phyloP scores from a whole-genome alignment of 1,140 invertebrate genomes.

The Drosophila bifasciata region DNA sequence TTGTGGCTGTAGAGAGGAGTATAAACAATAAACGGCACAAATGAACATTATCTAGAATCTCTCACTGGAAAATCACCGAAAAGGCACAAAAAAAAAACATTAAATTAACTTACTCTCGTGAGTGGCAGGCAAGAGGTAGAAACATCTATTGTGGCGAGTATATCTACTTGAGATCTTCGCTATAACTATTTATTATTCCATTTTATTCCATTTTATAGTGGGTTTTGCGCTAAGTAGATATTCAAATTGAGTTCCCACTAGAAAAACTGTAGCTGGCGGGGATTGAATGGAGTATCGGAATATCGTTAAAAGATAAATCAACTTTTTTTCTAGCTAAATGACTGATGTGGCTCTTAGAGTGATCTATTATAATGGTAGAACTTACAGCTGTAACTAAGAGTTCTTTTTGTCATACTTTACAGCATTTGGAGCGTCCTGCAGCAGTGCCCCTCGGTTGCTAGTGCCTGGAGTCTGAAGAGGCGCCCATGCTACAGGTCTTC shows the following conservation, averaged over 20 bases:
- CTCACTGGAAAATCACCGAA: constrained; percentile 62
- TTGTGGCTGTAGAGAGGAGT: constrained; percentile 37
- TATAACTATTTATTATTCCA: constrained; percentile 43
- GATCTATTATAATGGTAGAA: too few relatives aligned
- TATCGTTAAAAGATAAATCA: too few relatives aligned
- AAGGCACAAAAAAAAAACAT: constrained; percentile 20
- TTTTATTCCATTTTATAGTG: constrained; percentile 35
- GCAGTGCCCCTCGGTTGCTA: too few relatives aligned
- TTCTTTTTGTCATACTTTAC: too few relatives aligned
- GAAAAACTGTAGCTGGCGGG: neutral
- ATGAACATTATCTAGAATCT: constrained; percentile 53
- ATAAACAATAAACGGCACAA: constrained; percentile 28
- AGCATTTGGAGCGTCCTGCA: too few relatives aligned
- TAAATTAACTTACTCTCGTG: neutral
- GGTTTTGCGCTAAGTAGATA: constrained; percentile 32
- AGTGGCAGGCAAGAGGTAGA: neutral
- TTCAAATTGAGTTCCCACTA: constrained; percentile 49
- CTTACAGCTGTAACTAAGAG: too few relatives aligned
- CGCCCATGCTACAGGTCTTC: neutral
- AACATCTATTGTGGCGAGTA: constrained; percentile 20
- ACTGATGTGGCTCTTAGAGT: too few relatives aligned
- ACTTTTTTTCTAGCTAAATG: too few relatives aligned
- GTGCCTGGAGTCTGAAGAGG: too few relatives aligned
- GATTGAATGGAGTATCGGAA: too few relatives aligned
- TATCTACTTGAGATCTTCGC: constrained; percentile 13